Base-by-base conservation (phyloP, 2,888 invertebrate species). In the Eristalis pertinax region DNA sequence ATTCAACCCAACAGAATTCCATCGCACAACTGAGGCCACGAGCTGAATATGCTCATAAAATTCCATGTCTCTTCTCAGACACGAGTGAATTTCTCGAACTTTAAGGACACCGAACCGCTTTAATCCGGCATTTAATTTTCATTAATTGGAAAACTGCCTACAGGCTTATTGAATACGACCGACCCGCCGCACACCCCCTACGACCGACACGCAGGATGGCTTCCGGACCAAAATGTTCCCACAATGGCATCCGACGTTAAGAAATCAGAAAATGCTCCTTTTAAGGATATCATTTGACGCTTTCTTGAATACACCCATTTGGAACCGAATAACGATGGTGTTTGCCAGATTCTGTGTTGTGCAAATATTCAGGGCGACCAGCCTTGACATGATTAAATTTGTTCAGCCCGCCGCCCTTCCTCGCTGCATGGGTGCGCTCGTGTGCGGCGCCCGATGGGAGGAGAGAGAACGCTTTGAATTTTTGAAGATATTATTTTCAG, bases 371-470 rank as follows among this genome's bases (percentile, higher is more conserved):
- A 75, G 38, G 67, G 60, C 41, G 58, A 32, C 58, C 65, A 41
- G 60, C 75, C 75, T 76, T 76, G 75, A 76, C 75, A 67, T 76
- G 75, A 41, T 76, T 72, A 43, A 41, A 38, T 62, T 26, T 67
- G 50, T 19, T 50, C 10, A 15, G 19, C 8, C n/a, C 19, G 1
- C 43, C 41, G 2, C 15, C 15, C 15, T 1, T 38, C 4, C 38
- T 13, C 13, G 8, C 15, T n/a, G 50, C 8, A 19, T 19, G 19
- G 19, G 50, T 50, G 50, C 15, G 41, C 43, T 50, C 38, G 38
- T 38, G 38, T 38, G 38, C 38, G 13, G 38, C 8, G 38, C 10
- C 19, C 50, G 10, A 8, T 19, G 4, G 50, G 1, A 7, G 19
- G 38, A 7, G 35, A 1, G 13, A 38, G 38, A 11, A 38, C 19